Conservation (phyloP, 2,888 invertebrate species). For the Mechanitis messenoides region DNA sequence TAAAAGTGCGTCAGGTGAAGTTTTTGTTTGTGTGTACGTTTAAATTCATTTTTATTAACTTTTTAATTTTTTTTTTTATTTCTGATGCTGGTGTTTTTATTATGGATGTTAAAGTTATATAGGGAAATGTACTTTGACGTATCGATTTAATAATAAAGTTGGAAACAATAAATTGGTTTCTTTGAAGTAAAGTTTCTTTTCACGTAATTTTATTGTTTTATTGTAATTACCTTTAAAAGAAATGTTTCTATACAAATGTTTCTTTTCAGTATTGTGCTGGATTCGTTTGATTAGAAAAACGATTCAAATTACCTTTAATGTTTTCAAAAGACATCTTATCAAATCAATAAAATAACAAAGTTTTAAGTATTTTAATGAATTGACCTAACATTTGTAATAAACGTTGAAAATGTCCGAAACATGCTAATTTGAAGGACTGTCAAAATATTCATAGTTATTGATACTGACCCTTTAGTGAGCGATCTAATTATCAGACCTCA, state of each 20-base stretch:
- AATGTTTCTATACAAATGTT: not conserved
- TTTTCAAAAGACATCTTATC: too few species aligned
- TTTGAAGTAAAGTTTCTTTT: slow-evolving; percentile 2
- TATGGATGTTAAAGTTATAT: not conserved
- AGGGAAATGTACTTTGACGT: slow-evolving; percentile 2
- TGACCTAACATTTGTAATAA: not conserved
- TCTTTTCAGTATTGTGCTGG: not conserved
- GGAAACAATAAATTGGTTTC: slow-evolving; percentile 1
- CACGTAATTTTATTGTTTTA: slow-evolving; percentile 4
- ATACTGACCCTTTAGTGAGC: not conserved
- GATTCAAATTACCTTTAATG: not conserved
- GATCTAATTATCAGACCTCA: not conserved
- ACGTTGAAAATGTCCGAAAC: not conserved
- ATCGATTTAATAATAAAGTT: not conserved
- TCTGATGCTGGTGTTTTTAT: too few species aligned
- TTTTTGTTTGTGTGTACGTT: not conserved
- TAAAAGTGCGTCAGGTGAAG: not conserved
- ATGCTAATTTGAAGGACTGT: not conserved
- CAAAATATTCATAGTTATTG: slow-evolving; percentile 3
- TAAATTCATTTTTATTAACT: not conserved
- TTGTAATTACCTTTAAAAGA: not conserved
- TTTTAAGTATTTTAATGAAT: too few species aligned
- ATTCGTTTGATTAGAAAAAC: not conserved
- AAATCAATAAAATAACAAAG: too few species aligned
- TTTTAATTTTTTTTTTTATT: too few species aligned